Percentiles rank a stretch among this genome's conserved stretches.
Evolutionary conservation across 2,113 vertebrate genomes (phyloP).

Genomic region (Apeltes quadracus): DNA sequence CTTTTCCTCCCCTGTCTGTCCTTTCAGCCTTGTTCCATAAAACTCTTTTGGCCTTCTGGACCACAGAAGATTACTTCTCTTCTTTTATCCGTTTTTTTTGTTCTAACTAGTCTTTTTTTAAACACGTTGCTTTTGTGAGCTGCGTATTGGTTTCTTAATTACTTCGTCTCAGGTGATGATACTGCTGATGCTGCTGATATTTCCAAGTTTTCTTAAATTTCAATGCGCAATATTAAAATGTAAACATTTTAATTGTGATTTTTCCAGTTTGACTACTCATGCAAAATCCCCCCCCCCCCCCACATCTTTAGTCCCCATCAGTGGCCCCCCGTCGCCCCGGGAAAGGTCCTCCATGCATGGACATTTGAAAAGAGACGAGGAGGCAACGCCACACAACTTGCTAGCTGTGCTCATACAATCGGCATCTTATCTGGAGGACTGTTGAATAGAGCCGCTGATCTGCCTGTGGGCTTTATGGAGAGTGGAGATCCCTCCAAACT

Average conservation of each 20-base stretch:
- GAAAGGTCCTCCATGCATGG: slow-evolving; percentile 56
- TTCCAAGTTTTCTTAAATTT: neutral
- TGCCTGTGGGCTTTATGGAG: slow-evolving; percentile 68
- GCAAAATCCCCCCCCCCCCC: slow-evolving; percentile 28
- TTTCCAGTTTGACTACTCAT: slow-evolving; percentile 35
- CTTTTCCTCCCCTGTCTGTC: neutral
- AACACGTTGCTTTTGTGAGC: neutral
- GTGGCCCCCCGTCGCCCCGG: slow-evolving; percentile 32
- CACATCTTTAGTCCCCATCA: slow-evolving; percentile 25
- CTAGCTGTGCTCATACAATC: slow-evolving; percentile 71
- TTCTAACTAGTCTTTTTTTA: neutral
- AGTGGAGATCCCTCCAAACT: slow-evolving; percentile 58
- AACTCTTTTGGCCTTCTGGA: neutral
- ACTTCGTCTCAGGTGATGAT: too few relatives aligned
- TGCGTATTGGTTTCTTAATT: too few relatives aligned
- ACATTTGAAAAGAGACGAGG: slow-evolving; percentile 65
- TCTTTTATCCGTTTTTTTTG: too few relatives aligned
- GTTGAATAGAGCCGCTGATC: slow-evolving; percentile 69
- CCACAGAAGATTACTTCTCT: neutral
- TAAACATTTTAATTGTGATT: slow-evolving; percentile 39
- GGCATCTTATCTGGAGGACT: slow-evolving; percentile 58
- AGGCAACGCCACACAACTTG: slow-evolving; percentile 66
- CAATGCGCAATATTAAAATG: slow-evolving; percentile 4
- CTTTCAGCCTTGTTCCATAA: neutral
- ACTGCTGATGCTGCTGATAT: slow-evolving; percentile 11